Evolutionary conservation across 1,140 invertebrate species (phyloP), one percentile per base, ranked within the genome.

Genomic region (Riptortus pedestris): DNA sequence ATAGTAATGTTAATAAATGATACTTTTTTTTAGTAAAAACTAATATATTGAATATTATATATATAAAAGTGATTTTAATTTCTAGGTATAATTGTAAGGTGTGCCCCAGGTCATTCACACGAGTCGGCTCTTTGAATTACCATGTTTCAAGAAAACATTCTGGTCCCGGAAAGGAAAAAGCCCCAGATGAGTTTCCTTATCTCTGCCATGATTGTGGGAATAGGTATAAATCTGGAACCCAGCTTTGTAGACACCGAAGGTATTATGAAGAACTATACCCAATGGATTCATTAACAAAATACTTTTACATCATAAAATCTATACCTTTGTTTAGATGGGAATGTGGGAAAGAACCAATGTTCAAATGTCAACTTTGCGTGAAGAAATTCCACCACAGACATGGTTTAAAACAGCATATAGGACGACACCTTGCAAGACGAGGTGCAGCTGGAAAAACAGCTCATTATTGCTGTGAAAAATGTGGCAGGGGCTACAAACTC

Each of bases 401-500:
- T 43, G 65, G 66, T 38, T 60, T 71, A 24, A 60, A 69, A 43
- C 61, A 60, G 38, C 70, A 71, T 48, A 61, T 70, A 16, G n/a
- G 57, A n/a, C 28, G 29, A 1, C 57, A 59, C 31, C n/a, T 59
- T 20, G 57, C 27, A 0, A 29, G 33, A 26, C 29, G 33, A 1
- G 28, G 28, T 1, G 2, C 12, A 16, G 22, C 51, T 18, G 24
- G 18, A 2, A 55, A 18, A 24, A 7, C 57, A 5, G 20, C 31
- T 2, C 28, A 59, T 3, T 59, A 18, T 29, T 59, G n/a, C 18
- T 86, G 84, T 71, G 75, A 77, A 61, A 76, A 78, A 28, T 86
- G 84, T 69, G 81, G 81, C n/a, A 82, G 83, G 69, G 78, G 79
- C 18, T 86, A 86, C 73, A 79, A 79, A 26, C 76, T 75, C 51